phyloP scores from a whole-genome alignment of 92 coral and sea anemone genomes.

The Heteractis magnifica region DNA sequence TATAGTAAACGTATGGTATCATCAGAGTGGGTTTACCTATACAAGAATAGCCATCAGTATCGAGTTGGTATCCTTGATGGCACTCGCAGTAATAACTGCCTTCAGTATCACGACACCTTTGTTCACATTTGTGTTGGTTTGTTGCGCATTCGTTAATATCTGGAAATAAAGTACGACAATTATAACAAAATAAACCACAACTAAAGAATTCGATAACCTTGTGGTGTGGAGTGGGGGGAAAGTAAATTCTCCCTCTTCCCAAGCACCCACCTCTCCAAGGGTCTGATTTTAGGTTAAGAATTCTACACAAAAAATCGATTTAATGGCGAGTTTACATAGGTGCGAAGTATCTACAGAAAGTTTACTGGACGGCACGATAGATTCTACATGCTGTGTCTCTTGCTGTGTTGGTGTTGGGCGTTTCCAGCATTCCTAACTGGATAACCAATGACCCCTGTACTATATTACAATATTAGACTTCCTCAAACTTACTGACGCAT shows the following conservation, averaged over 20 bases:
- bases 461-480: neutral
- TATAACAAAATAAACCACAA: neutral
- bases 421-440: too few relatives aligned
- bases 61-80: slow-evolving; percentile 82
- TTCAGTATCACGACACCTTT: slow-evolving; percentile 81
- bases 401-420: too few relatives aligned
- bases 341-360: too few relatives aligned
- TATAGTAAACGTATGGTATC: too few relatives aligned
- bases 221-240: neutral
- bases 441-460: neutral
- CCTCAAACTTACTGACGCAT: slow-evolving; percentile 63
- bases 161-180: neutral
- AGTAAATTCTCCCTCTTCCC: too few relatives aligned
- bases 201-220: neutral
- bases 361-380: too few relatives aligned
- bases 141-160: slow-evolving; percentile 90
- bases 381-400: too few relatives aligned
- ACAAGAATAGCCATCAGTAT: slow-evolving; percentile 68
- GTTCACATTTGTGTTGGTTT: slow-evolving; percentile 71
- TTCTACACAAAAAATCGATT: too few relatives aligned
- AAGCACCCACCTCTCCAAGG: too few relatives aligned
- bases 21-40: slow-evolving; percentile 44
- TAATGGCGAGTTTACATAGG: too few relatives aligned
- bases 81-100: slow-evolving; percentile 93
- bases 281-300: too few relatives aligned